Conservation (phyloP, 2,113 vertebrate species). For the Percopsis transmontana region DNA sequence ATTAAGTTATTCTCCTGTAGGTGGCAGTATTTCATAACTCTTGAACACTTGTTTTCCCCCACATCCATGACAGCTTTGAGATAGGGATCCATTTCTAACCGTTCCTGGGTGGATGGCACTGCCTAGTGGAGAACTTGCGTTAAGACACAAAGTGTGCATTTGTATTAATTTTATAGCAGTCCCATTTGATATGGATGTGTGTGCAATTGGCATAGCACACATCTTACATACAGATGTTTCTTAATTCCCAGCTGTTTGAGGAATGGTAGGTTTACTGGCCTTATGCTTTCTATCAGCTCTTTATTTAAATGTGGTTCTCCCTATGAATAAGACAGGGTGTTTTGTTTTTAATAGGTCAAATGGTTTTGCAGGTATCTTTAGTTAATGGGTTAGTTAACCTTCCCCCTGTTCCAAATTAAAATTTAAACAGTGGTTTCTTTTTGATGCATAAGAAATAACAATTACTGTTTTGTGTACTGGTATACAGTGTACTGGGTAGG, state of each 20-base stretch:
- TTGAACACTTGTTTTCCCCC: conserved; percentile 8
- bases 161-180: background rate
- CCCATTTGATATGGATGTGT: background rate
- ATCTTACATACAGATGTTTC: background rate
- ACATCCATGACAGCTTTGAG: background rate
- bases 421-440: too few species aligned
- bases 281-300: conserved; percentile 11
- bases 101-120: conserved; percentile 57
- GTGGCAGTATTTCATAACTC: conserved; percentile 63
- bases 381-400: too few species aligned
- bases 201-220: background rate
- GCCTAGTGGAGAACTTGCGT: conserved; percentile 54
- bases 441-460: too few species aligned
- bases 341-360: background rate
- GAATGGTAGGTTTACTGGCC: conserved; percentile 15
- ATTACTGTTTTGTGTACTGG: too few species aligned
- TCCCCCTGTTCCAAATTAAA: too few species aligned
- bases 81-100: conserved; percentile 16
- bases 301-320: conserved; percentile 13
- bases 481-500: too few species aligned
- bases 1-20: conserved; percentile 59
- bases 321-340: conserved; percentile 9
- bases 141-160: conserved; percentile 2
- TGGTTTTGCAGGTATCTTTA: too few species aligned
- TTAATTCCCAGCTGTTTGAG: conserved; percentile 16